phyloP scores from a whole-genome alignment of 2,113 vertebrate species.

The Corythornis vintsioides region DNA sequence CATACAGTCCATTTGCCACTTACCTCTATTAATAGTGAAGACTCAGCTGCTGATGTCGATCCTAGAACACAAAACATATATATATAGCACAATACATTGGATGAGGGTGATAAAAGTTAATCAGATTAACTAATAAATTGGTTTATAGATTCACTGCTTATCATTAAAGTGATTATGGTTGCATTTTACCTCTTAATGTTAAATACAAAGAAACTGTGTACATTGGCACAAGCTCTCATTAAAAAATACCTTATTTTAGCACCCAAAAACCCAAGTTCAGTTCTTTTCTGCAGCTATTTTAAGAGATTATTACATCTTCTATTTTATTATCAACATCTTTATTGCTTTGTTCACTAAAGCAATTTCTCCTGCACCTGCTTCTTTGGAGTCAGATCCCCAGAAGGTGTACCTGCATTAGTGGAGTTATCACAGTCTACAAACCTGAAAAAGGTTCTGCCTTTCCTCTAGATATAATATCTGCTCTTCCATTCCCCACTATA shows the following conservation, averaged over 20 bases:
- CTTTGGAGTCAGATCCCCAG: not conserved
- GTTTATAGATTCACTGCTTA: not conserved
- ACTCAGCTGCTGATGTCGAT: not conserved
- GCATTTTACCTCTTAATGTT: not conserved
- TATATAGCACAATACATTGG: not conserved
- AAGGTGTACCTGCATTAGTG: not conserved
- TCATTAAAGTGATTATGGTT: not conserved
- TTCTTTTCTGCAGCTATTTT: not conserved
- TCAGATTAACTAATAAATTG: not conserved
- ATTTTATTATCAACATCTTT: not conserved
- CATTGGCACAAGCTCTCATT: not conserved
- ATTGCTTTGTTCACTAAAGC: not conserved
- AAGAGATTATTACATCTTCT: not conserved
- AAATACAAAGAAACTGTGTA: not conserved
- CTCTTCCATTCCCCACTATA: not conserved
- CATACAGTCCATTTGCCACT: not conserved
- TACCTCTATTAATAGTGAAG: not conserved
- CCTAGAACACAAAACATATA: not conserved
- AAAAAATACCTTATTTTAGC: not conserved
- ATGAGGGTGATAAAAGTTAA: not conserved
- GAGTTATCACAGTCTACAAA: not conserved
- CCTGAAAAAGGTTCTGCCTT: not conserved
- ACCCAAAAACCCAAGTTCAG: not conserved
- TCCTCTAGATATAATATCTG: not conserved
- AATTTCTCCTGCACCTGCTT: not conserved